phyloP scores from a whole-genome alignment of 2,797 vertebrate species.

The Taenioides sp. region DNA sequence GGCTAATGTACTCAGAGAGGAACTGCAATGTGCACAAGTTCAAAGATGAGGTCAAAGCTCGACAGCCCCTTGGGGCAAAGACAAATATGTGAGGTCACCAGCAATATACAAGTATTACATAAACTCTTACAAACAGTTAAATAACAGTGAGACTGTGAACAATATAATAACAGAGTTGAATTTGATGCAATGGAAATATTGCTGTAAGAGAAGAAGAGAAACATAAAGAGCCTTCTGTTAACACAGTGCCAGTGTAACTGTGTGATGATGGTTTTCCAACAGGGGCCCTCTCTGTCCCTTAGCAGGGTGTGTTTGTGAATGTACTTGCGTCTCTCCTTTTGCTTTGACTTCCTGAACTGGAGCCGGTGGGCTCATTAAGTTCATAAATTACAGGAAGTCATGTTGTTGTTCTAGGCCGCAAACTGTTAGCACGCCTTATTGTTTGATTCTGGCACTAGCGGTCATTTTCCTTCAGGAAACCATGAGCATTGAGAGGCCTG shows the following conservation, averaged over 20 bases:
- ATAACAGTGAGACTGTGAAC: background rate
- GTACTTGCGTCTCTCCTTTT: conserved; percentile 61
- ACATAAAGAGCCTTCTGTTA: conserved; percentile 21
- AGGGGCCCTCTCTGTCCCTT: conserved; percentile 34
- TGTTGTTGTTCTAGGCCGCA: conserved; percentile 75
- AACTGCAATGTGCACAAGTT: conserved; percentile 48
- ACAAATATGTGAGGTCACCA: conserved; percentile 47
- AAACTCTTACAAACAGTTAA: background rate
- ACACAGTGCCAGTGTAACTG: conserved; percentile 3
- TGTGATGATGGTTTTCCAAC: conserved; percentile 51
- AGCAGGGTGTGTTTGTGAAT: conserved; percentile 51
- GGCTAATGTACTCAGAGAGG: conserved; percentile 44
- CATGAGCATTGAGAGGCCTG: conserved; percentile 55
- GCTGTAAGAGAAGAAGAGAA: conserved; percentile 23
- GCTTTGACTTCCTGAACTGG: conserved; percentile 72
- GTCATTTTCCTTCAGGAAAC: conserved; percentile 84
- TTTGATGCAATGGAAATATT: conserved; percentile 18
- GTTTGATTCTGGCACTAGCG: conserved; percentile 79
- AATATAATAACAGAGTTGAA: conserved; percentile 25
- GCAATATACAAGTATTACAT: background rate
- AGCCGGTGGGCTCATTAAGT: conserved; percentile 69
- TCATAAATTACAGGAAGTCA: conserved; percentile 72
- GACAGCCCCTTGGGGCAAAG: conserved; percentile 15
- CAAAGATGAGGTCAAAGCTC: conserved; percentile 52
- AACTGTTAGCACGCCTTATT: conserved; percentile 79